Evolutionary conservation across 2,888 invertebrate genomes (phyloP).

Genomic region (Calameuta filiformis): DNA sequence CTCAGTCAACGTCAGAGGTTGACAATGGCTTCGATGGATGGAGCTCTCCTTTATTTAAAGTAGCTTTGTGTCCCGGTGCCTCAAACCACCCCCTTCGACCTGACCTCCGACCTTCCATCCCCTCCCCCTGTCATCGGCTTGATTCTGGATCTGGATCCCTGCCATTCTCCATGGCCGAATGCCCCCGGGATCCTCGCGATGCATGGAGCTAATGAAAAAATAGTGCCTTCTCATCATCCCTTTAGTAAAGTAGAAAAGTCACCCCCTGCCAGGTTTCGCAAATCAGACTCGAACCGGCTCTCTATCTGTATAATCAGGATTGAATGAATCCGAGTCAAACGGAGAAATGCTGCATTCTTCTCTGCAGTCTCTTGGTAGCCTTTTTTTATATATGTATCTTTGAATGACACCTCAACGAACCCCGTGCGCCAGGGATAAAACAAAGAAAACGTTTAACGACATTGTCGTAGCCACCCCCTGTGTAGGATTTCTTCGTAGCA

Average conservation of each 20-base stretch:
- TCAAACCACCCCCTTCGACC: background rate
- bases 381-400: background rate
- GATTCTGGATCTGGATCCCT: conserved; percentile 42
- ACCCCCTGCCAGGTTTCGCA: background rate
- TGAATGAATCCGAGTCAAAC: background rate
- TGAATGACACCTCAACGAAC: background rate
- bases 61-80: conserved; percentile 61
- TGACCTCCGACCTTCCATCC: conserved; percentile 25
- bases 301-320: background rate
- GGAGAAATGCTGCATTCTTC: background rate
- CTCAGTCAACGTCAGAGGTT: conserved; percentile 65
- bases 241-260: conserved; percentile 34
- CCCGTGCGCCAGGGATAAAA: conserved; percentile 28
- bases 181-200: conserved; percentile 21
- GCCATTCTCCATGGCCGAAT: conserved; percentile 25
- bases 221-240: conserved; percentile 47
- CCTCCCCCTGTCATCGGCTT: conserved; percentile 28
- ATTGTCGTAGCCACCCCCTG: conserved; percentile 44
- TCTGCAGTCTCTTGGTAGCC: background rate
- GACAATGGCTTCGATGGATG: conserved; percentile 65
- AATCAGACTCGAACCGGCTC: background rate
- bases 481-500: conserved; percentile 21
- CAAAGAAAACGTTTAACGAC: conserved; percentile 57
- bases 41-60: conserved; percentile 66
- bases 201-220: conserved; percentile 45